Evolutionary conservation across 2,797 vertebrate genomes (phyloP), one percentile per base, ranked within the genome.

Genomic region (Falco rusticolus): DNA sequence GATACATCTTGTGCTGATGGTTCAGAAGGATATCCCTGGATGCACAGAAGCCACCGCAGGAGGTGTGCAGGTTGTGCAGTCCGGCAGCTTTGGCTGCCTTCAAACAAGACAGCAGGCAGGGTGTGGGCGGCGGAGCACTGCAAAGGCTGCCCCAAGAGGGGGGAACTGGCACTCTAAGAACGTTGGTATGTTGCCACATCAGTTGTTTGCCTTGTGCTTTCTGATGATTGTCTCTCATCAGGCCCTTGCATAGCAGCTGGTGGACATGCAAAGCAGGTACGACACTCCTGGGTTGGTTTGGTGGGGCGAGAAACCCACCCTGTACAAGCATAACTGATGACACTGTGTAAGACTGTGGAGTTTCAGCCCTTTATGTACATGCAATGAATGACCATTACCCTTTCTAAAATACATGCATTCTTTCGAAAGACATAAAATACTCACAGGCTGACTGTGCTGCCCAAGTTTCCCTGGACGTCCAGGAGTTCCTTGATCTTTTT

Each of bases 391-490:
- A 47, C 45, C 37, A 37, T 22, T 8, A 47, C 16, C 16, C 26
- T 51, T 80, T 57, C 63, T 51, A 54, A 89, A 85, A 53, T 4
- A n/a, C 10, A 5, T 7, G 3, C 6, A 8, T 71, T 43, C 51
- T 66, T 80, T 61, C 43, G 56, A 41, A 1, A 47, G 21, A 37
- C 18, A 63, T 17, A 77, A 77, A 90, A 65, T 87, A 96, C 96
- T 96, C 95, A 99, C 98, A 54, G 97, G 94, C 48, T 97, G 93
- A 69, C 98, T 98, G 37, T 98, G 97, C 75, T 96, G 97, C 22
- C 98, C 90, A 68, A 79, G 47, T 70, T 89, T 90, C 5, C 15
- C 92, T 10, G 98, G 92, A 66, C 88, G 65, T 17, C 97, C 98
- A 43, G 97, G 16, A 41, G 87, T 72, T 69, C 97, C 97, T 61